phyloP scores from a whole-genome alignment of 2,797 vertebrate species.

The Adelosebastes latens region DNA sequence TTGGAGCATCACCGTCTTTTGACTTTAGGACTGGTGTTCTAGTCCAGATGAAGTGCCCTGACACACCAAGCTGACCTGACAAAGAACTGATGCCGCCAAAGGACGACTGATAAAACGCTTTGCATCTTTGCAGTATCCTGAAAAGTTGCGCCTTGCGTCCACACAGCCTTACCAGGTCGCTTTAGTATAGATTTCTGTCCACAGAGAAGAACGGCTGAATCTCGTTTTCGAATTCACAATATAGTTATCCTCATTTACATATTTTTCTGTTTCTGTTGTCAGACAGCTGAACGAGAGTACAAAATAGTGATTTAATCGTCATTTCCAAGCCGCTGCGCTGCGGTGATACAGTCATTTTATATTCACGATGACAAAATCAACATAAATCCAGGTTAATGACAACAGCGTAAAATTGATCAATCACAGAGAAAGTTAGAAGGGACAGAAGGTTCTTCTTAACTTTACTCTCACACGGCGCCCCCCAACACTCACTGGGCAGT shows the following conservation, averaged over 20 bases:
- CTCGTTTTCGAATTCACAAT: not conserved
- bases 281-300: not conserved
- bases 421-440: no score
- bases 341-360: no score
- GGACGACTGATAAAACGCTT: not conserved
- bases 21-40: not conserved
- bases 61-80: constrained; percentile 5
- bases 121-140: not conserved
- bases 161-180: not conserved
- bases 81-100: not conserved
- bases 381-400: no score
- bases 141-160: not conserved
- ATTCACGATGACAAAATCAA: not conserved
- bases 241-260: not conserved
- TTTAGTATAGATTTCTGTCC: not conserved
- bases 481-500: no score
- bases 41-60: not conserved
- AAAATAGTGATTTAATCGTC: not conserved
- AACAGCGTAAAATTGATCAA: no score
- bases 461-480: no score
- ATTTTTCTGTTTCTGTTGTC: not conserved
- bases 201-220: not conserved
- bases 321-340: not conserved
- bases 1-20: not conserved
- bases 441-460: no score